Evolutionary conservation across 2,888 invertebrate genomes (phyloP).

Genomic region (Euproctis similis): DNA sequence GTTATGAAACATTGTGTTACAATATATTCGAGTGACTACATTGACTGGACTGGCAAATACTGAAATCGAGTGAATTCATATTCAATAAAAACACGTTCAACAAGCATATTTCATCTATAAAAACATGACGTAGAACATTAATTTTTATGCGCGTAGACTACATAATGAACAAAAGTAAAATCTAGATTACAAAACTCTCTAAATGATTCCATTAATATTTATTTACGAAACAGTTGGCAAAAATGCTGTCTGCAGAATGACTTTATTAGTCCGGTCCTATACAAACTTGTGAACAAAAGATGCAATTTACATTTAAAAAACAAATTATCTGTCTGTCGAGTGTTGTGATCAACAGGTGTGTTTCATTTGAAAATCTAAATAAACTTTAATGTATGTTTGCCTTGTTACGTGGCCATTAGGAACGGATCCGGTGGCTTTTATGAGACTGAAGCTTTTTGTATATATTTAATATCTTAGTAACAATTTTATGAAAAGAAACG

Average conservation of each 20-base stretch:
- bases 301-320: slow-evolving; percentile 57
- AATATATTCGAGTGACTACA: no score
- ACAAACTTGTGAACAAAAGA: slow-evolving; percentile 35
- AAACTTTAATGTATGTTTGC: slow-evolving; percentile 35
- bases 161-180: no score
- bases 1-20: no score
- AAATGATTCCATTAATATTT: slow-evolving; percentile 16
- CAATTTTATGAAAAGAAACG: no score
- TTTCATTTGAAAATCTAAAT: slow-evolving; percentile 62
- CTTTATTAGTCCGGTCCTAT: slow-evolving; percentile 38
- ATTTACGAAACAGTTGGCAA: slow-evolving; percentile 18
- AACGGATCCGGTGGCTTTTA: slow-evolving; percentile 24
- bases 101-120: no score
- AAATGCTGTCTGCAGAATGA: slow-evolving; percentile 21
- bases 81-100: no score
- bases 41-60: no score
- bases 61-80: no score
- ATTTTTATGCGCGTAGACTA: no score
- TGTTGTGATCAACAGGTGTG: slow-evolving; percentile 58
- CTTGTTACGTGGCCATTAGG: slow-evolving; percentile 34
- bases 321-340: slow-evolving; percentile 48
- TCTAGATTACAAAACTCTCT: no score
- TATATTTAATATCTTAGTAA: no score
- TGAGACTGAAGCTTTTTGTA: slow-evolving; percentile 27
- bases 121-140: no score